A percentile compares a stretch with the other conserved stretches of the same genome.
Evolutionary conservation across 2,113 vertebrate genomes (phyloP).

Genomic region (Eudorcas thomsonii): DNA sequence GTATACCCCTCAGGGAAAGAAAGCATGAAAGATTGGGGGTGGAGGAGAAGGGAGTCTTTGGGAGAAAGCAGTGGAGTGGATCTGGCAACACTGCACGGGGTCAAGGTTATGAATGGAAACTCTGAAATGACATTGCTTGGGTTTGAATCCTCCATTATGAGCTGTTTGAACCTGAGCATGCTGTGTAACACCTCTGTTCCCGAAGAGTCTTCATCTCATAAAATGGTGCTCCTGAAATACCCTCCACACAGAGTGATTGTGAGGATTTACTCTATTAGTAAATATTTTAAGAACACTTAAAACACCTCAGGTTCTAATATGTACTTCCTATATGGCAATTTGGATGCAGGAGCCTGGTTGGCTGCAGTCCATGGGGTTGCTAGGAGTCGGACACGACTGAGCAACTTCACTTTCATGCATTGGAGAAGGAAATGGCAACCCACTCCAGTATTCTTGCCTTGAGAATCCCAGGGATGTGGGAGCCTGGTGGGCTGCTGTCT

Average conservation of each 20-base stretch:
- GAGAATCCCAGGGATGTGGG: too few species aligned
- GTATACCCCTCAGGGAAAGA: neutral
- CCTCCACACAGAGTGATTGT: neutral
- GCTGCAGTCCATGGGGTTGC: too few species aligned
- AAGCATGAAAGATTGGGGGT: neutral
- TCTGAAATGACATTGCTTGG: neutral
- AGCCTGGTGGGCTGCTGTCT: too few species aligned
- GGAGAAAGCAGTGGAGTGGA: neutral
- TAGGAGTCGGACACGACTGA: too few species aligned
- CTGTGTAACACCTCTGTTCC: neutral
- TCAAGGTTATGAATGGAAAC: neutral
- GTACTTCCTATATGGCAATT: neutral
- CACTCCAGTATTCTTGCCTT: too few species aligned
- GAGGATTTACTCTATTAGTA: neutral
- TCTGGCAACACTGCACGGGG: neutral
- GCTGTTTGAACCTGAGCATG: neutral
- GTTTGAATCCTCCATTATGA: neutral
- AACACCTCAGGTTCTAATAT: neutral
- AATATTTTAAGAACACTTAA: neutral
- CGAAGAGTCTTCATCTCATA: neutral
- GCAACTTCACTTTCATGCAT: too few species aligned
- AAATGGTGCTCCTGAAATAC: neutral
- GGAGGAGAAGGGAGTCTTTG: neutral
- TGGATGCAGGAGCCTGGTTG: neutral
- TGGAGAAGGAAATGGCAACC: too few species aligned